Percentiles rank a stretch among this genome's conserved stretches.
Evolutionary conservation across 1,140 invertebrate species (phyloP).

Genomic region (Hypothenemus hampei): DNA sequence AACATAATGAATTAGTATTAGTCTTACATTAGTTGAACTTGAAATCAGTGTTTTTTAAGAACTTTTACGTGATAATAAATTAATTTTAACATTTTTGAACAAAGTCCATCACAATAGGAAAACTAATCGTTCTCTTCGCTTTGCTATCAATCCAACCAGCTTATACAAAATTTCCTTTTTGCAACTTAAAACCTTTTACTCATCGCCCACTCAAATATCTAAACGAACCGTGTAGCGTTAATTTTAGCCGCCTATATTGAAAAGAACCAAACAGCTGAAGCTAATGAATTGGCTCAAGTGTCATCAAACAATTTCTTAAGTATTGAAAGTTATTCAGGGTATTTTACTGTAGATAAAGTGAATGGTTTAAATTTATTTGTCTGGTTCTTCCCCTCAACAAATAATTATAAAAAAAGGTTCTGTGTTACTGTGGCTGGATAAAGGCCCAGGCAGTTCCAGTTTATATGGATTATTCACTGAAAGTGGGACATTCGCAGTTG

Average conservation of each 20-base stretch:
- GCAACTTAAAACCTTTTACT: conserved; percentile 4
- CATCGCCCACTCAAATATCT: conserved; percentile 6
- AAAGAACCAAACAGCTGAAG: conserved; percentile 46
- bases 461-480: conserved; percentile 68
- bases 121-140: too few relatives aligned
- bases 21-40: too few relatives aligned
- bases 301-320: conserved; percentile 29
- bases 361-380: conserved; percentile 68
- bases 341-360: conserved; percentile 63
- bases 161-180: conserved; percentile 12
- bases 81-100: too few relatives aligned
- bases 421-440: conserved; percentile 70
- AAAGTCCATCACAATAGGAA: too few relatives aligned
- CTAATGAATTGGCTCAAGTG: conserved; percentile 24
- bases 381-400: conserved; percentile 68
- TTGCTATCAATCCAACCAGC: too few relatives aligned
- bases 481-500: conserved; percentile 56
- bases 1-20: too few relatives aligned
- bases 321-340: conserved; percentile 54
- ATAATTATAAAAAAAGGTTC: conserved; percentile 50
- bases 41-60: too few relatives aligned
- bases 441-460: conserved; percentile 65
- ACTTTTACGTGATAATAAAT: too few relatives aligned
- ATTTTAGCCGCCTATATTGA: conserved; percentile 53
- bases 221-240: conserved; percentile 43